Percentiles rank a stretch among this genome's conserved stretches.
phyloP scores from a whole-genome alignment of 2,113 vertebrate species.

The Paradisaea rubra region DNA sequence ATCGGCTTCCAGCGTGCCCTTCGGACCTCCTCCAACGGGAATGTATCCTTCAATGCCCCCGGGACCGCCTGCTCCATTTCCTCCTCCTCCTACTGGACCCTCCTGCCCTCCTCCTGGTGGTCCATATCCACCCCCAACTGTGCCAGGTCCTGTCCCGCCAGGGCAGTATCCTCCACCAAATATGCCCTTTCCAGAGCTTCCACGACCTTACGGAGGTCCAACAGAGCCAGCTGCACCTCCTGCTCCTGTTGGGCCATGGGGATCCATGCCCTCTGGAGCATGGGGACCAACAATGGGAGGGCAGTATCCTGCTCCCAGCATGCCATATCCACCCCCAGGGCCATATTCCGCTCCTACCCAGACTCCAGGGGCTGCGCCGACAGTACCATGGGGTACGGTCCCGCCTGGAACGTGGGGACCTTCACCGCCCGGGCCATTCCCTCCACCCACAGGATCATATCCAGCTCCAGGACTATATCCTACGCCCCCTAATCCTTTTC shows the following conservation, averaged over 20 bases:
- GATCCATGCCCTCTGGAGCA: constrained; percentile 73
- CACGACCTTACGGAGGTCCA: constrained; percentile 73
- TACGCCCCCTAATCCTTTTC: constrained; percentile 70
- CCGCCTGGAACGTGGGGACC: constrained; percentile 78
- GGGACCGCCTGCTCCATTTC: constrained; percentile 75
- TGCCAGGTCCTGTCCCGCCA: constrained; percentile 70
- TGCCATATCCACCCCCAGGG: constrained; percentile 77
- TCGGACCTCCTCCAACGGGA: constrained; percentile 74
- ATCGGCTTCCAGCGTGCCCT: constrained; percentile 69
- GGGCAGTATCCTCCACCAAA: constrained; percentile 76
- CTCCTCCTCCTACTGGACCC: constrained; percentile 73
- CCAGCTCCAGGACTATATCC: constrained; percentile 78
- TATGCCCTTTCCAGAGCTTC: constrained; percentile 77
- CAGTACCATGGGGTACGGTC: constrained; percentile 75
- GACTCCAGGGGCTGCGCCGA: constrained; percentile 71
- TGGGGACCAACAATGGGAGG: constrained; percentile 77
- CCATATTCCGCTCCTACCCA: constrained; percentile 74
- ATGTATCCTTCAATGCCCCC: constrained; percentile 79
- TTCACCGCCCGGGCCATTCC: constrained; percentile 72
- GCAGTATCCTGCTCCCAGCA: constrained; percentile 74
- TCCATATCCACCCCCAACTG: constrained; percentile 71
- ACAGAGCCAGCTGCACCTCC: constrained; percentile 73
- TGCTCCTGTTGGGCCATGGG: constrained; percentile 75
- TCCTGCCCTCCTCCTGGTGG: constrained; percentile 70
- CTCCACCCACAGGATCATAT: constrained; percentile 73